Percentiles rank a stretch among this genome's conserved stretches.
Evolutionary conservation across 2,113 vertebrate genomes (phyloP).

Genomic region (Vombatus ursinus): DNA sequence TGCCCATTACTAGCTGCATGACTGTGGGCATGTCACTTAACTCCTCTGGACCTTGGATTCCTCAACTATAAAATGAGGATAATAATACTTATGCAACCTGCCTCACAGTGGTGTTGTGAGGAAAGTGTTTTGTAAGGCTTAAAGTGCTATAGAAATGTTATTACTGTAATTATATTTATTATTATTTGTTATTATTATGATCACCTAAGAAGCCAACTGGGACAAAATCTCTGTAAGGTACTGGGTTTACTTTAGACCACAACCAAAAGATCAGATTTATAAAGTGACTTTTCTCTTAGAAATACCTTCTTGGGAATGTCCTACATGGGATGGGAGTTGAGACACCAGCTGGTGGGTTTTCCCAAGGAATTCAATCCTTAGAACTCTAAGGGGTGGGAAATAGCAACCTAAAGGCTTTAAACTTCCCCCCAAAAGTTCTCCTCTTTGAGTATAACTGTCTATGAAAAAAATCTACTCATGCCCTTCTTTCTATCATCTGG

Average conservation of each 20-base stretch:
- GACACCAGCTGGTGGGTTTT: conserved; percentile 11
- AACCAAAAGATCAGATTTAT: background rate
- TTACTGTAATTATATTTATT: background rate
- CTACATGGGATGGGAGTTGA: background rate
- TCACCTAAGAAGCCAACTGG: conserved; percentile 5
- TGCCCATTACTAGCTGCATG: background rate
- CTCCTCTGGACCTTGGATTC: background rate
- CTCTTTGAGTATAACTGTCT: background rate
- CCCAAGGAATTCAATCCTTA: conserved; percentile 27
- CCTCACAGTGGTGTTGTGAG: background rate
- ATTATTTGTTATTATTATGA: background rate
- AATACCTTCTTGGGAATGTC: conserved; percentile 42
- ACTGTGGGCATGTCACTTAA: background rate
- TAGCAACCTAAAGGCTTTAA: background rate
- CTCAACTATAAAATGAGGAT: background rate
- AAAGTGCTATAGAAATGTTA: background rate
- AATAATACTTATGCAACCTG: background rate
- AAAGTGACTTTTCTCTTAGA: background rate
- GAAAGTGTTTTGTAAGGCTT: background rate
- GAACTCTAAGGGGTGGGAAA: background rate
- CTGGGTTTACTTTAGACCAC: conserved; percentile 12
- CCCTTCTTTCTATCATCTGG: background rate
- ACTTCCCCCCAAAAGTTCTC: background rate
- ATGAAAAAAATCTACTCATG: background rate
- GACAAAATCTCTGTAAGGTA: background rate